These are phyloP conservation scores for Diplogasteroides magnus DNA, from an alignment of 1,140 invertebrate species.

Conservation along the genomic window DNA sequence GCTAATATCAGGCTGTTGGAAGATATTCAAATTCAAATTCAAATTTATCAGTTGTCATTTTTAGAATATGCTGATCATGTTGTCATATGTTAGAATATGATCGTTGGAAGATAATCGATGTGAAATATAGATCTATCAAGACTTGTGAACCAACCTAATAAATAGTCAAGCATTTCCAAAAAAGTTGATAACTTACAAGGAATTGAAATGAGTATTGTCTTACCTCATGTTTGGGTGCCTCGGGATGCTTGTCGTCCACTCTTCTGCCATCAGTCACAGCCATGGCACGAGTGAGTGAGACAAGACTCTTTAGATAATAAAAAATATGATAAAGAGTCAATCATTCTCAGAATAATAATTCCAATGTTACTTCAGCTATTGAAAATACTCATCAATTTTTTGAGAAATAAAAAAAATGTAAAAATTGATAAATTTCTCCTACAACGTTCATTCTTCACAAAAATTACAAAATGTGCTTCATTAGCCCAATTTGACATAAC, in stretches of 20 bases:
- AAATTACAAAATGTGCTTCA: too few species aligned
- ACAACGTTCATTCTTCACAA: too few species aligned
- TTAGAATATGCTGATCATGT: too few species aligned
- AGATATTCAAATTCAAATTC: too few species aligned
- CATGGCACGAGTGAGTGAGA: conserved; percentile 45
- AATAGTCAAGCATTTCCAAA: background rate
- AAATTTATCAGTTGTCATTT: too few species aligned
- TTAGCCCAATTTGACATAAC: background rate
- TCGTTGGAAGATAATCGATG: background rate
- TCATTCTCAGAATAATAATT: background rate
- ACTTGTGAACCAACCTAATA: too few species aligned
- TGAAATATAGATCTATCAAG: too few species aligned
- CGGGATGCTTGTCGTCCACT: conserved; percentile 23
- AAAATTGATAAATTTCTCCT: background rate
- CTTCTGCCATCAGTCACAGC: conserved; percentile 33
- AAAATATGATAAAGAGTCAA: background rate
- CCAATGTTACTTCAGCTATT: background rate
- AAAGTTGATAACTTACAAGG: background rate
- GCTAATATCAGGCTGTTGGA: too few species aligned
- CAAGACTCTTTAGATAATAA: conserved; percentile 38
- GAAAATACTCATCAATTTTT: conserved; percentile 3
- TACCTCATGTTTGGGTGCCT: conserved; percentile 35
- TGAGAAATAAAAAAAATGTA: conserved; percentile 17
- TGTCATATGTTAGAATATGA: too few species aligned
- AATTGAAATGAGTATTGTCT: background rate